Evolutionary conservation across 23 tunicate genomes (phyloP).

Genomic region (Styela clava): DNA sequence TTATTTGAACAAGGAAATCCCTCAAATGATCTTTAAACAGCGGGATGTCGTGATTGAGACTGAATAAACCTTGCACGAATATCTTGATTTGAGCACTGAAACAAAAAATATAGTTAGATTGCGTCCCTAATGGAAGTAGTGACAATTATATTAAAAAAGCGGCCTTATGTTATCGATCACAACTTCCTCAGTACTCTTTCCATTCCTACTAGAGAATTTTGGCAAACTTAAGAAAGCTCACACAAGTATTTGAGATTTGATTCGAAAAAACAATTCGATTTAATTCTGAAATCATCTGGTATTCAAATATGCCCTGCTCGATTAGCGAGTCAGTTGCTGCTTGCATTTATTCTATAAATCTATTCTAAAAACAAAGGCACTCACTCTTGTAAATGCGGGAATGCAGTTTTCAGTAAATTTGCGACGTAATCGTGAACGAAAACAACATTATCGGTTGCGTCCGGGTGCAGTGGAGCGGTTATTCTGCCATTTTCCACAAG

Average conservation of each 20-base stretch:
- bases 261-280: too few relatives aligned
- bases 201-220: neutral
- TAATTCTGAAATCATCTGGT: too few relatives aligned
- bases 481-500: conserved; percentile 81
- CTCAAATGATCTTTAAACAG: conserved; percentile 95
- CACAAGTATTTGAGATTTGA: too few relatives aligned
- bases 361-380: too few relatives aligned
- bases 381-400: conserved; percentile 97
- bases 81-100: conserved; percentile 97
- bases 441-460: conserved; percentile 72
- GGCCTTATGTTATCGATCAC: too few relatives aligned
- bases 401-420: conserved; percentile 88
- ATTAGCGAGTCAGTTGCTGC: too few relatives aligned
- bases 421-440: conserved; percentile 98
- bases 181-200: too few relatives aligned
- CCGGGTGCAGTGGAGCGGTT: conserved; percentile 77
- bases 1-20: conserved; percentile 97
- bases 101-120: neutral
- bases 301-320: too few relatives aligned
- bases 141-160: neutral
- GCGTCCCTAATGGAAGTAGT: neutral
- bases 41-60: conserved; percentile 90
- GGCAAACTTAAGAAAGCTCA: too few relatives aligned
- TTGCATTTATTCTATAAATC: too few relatives aligned
- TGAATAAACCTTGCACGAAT: conserved; percentile 98